phyloP scores from a whole-genome alignment of 2,888 invertebrate species.

The Alentia gelatinosa region DNA sequence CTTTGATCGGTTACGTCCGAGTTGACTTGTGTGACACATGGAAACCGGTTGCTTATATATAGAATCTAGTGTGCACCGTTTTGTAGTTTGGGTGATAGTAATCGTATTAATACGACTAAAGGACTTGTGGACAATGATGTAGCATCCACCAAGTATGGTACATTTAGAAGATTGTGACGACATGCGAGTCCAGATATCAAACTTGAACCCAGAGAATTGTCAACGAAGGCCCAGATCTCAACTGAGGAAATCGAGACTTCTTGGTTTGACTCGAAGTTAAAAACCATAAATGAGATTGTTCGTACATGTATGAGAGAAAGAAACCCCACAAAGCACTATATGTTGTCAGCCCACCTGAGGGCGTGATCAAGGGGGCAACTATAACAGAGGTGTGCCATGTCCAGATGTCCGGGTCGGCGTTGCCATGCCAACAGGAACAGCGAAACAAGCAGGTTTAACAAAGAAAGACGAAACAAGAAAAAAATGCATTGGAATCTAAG shows the following conservation, averaged over 20 bases:
- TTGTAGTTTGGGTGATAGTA: background rate
- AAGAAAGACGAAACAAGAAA: too few relatives aligned
- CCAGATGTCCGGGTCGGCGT: constrained; percentile 39
- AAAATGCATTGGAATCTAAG: too few relatives aligned
- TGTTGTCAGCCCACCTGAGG: background rate
- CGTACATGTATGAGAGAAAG: background rate
- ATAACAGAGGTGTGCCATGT: background rate
- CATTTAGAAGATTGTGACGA: background rate
- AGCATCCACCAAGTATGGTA: background rate
- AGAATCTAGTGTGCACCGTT: background rate
- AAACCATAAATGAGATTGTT: background rate
- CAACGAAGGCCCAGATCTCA: background rate
- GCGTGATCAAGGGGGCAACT: background rate
- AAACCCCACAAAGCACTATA: background rate
- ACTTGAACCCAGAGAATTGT: constrained; percentile 14
- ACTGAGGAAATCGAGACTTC: background rate
- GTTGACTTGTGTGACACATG: too few relatives aligned
- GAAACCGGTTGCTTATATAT: too few relatives aligned
- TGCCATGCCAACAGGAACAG: constrained; percentile 26
- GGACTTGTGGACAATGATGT: background rate
- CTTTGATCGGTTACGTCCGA: too few relatives aligned
- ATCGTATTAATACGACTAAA: background rate
- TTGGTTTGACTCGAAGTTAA: background rate
- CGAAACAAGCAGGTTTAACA: background rate
- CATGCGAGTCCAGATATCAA: background rate